Conservation (phyloP, 2,797 vertebrate genomes). For the Chromobotia macracanthus region DNA sequence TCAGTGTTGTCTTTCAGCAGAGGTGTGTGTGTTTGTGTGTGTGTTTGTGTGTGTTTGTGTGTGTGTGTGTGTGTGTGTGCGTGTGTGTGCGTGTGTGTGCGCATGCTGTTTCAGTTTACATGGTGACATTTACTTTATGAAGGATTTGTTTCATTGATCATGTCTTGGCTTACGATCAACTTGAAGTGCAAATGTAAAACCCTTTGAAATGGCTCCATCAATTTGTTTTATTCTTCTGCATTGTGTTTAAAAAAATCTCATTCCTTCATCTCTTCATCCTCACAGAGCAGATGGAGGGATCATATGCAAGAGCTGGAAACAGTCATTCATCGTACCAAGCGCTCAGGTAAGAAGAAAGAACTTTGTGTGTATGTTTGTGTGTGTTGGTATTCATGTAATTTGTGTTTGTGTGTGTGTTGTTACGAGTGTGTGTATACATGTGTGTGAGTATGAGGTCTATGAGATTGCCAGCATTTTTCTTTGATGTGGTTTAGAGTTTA, state of each 20-base stretch:
- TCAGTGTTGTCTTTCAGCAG: constrained; percentile 30
- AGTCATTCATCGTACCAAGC: constrained; percentile 78
- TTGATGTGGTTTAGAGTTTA: constrained; percentile 60
- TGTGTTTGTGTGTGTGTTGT: constrained; percentile 15
- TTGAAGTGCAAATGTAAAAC: constrained; percentile 32
- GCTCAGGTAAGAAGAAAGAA: constrained; percentile 62
- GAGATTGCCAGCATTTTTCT: constrained; percentile 45
- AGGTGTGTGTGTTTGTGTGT: constrained; percentile 8
- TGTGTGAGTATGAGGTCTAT: constrained; percentile 40
- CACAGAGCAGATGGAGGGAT: constrained; percentile 76
- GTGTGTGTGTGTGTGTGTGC: constrained; percentile 2
- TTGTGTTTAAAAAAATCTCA: background rate
- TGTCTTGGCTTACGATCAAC: constrained; percentile 15
- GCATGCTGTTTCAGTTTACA: constrained; percentile 9
- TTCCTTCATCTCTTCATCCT: constrained; percentile 35
- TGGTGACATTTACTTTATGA: constrained; percentile 24
- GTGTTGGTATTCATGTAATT: constrained; percentile 23
- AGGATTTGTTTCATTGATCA: constrained; percentile 37
- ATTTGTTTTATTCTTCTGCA: constrained; percentile 11
- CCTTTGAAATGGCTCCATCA: constrained; percentile 41
- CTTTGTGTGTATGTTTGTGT: constrained; percentile 30
- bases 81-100: background rate
- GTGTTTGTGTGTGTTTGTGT: constrained; percentile 15
- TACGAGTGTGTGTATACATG: constrained; percentile 24
- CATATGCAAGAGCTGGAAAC: constrained; percentile 71